phyloP scores from a whole-genome alignment of 2,888 invertebrate species.

The Watsonalla binaria region DNA sequence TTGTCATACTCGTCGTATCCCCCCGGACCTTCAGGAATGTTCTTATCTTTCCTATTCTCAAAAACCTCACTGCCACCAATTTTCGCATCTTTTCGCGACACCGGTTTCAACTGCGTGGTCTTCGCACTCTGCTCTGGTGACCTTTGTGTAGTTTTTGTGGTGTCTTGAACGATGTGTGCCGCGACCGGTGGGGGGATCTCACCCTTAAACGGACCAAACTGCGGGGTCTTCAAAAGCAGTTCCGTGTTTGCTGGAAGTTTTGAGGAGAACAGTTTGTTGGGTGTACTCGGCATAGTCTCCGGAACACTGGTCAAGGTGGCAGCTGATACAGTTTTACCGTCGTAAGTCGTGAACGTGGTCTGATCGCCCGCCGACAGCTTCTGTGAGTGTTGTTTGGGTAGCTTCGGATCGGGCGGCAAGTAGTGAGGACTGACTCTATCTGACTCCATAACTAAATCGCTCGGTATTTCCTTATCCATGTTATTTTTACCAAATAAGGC shows the following conservation, averaged over 20 bases:
- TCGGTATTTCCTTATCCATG: conserved; percentile 63
- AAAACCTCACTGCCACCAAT: conserved; percentile 44
- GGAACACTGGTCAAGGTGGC: conserved; percentile 79
- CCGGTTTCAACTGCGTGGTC: conserved; percentile 60
- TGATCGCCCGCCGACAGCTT: conserved; percentile 48
- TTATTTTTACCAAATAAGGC: conserved; percentile 59
- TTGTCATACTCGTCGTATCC: conserved; percentile 28
- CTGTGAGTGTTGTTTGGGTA: conserved; percentile 67
- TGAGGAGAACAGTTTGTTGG: conserved; percentile 56
- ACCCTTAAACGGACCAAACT: conserved; percentile 86
- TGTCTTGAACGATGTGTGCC: conserved; percentile 7
- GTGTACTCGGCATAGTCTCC: conserved; percentile 45
- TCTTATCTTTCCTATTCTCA: conserved; percentile 24
- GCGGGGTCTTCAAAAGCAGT: conserved; percentile 82
- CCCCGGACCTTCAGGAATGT: conserved; percentile 20
- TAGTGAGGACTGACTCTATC: conserved; percentile 86
- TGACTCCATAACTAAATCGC: conserved; percentile 84
- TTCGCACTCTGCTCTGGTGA: conserved; percentile 19
- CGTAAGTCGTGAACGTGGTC: conserved; percentile 83
- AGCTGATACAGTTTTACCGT: conserved; percentile 86
- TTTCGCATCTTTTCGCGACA: conserved; percentile 43
- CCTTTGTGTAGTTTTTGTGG: conserved; percentile 9
- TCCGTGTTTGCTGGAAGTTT: conserved; percentile 72
- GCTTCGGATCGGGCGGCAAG: conserved; percentile 82
- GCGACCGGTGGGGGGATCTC: conserved; percentile 79